phyloP scores from a whole-genome alignment of 2,888 invertebrate species.

The Acrocyrtus sp. region DNA sequence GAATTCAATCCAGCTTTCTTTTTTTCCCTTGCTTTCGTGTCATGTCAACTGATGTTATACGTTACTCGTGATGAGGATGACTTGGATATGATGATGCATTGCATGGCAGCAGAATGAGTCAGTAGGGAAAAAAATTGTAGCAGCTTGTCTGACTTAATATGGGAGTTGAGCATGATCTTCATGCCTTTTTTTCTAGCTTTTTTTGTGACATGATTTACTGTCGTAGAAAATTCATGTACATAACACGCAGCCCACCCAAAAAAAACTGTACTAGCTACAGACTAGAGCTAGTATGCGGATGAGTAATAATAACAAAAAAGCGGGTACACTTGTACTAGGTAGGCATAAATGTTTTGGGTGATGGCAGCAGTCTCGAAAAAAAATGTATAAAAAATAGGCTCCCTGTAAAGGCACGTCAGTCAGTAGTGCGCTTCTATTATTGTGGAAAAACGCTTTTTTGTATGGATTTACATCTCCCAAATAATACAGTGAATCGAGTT shows the following conservation, averaged over 20 bases:
- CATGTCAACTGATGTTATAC: conserved; percentile 26
- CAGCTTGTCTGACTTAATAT: conserved; percentile 22
- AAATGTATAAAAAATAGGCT: too few species aligned
- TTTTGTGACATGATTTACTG: conserved; percentile 19
- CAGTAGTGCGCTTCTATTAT: too few species aligned
- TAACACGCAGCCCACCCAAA: neutral
- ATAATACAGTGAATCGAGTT: too few species aligned
- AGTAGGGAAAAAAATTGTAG: conserved; percentile 23
- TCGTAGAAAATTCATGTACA: neutral
- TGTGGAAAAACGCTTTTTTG: too few species aligned
- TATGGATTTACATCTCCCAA: too few species aligned
- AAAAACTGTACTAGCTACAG: neutral
- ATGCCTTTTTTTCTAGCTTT: conserved; percentile 1
- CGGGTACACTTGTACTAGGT: neutral
- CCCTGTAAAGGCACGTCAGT: too few species aligned
- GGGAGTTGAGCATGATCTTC: conserved; percentile 3
- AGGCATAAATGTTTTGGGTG: neutral
- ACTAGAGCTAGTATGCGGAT: too few species aligned
- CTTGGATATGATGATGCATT: conserved; percentile 31
- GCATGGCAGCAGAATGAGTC: conserved; percentile 3
- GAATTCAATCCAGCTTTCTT: conserved; percentile 18
- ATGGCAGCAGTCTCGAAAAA: too few species aligned
- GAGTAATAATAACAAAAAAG: too few species aligned
- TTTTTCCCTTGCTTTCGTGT: conserved; percentile 19
- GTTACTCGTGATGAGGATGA: conserved; percentile 17